These are phyloP conservation scores for Bagarius yarrelli DNA, from an alignment of 2,113 vertebrate species.

Conservation along the genomic window DNA sequence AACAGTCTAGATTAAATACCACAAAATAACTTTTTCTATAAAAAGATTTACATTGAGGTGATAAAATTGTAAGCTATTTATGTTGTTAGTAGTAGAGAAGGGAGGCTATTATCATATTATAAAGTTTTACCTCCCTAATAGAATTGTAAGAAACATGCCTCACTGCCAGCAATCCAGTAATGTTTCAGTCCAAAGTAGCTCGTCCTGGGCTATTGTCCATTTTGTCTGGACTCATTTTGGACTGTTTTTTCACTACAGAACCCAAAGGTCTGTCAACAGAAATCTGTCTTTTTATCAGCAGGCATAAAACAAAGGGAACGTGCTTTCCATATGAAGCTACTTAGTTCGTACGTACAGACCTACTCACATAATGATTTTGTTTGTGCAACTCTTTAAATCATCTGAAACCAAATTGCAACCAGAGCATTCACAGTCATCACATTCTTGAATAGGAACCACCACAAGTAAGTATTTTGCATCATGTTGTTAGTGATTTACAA, in stretches of 20 bases:
- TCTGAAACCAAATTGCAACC: constrained; percentile 24
- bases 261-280: constrained; percentile 14
- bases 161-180: neutral
- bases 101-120: neutral
- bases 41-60: too few relatives aligned
- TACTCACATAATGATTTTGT: neutral
- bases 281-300: constrained; percentile 32
- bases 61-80: too few relatives aligned
- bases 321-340: constrained; percentile 24
- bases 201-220: constrained; percentile 20
- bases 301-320: constrained; percentile 20
- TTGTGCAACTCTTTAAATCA: neutral
- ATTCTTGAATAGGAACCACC: neutral
- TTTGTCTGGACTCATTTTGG: constrained; percentile 31
- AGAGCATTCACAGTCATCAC: constrained; percentile 3
- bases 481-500: constrained; percentile 1
- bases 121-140: constrained; percentile 1
- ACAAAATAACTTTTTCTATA: too few relatives aligned
- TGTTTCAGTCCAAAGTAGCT: constrained; percentile 28
- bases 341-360: neutral
- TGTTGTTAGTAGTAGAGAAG: neutral
- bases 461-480: neutral
- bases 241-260: constrained; percentile 10
- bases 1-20: neutral
- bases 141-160: constrained; percentile 11